A percentile compares a stretch with the other conserved stretches of the same genome.
Evolutionary conservation across 2,797 vertebrate species (phyloP).

Genomic region (Anas flavirostris): DNA sequence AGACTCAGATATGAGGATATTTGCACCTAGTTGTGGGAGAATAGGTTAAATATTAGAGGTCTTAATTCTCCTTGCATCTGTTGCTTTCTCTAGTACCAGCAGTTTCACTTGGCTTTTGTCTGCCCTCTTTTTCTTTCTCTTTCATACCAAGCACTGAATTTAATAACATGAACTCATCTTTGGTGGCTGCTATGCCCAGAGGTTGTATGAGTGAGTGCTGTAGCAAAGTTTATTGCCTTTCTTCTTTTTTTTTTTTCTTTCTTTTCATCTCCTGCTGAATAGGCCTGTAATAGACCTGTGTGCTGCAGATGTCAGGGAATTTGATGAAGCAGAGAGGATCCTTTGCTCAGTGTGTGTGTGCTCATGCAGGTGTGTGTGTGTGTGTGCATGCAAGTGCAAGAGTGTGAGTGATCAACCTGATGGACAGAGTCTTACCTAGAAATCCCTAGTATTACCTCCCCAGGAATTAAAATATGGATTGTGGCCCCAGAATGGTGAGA

Average conservation of each 20-base stretch:
- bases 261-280: neutral
- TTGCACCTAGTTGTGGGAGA: neutral
- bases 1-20: neutral
- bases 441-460: neutral
- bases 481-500: neutral
- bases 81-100: neutral
- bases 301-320: neutral
- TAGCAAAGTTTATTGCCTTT: neutral
- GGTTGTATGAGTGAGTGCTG: neutral
- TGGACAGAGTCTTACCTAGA: neutral
- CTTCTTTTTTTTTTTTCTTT: neutral
- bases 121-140: neutral
- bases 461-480: neutral
- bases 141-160: neutral
- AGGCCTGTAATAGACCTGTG: neutral
- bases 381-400: neutral
- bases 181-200: neutral
- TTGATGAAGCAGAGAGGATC: neutral
- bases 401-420: neutral
- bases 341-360: neutral
- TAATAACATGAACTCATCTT: constrained; percentile 14
- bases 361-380: no score
- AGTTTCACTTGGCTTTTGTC: neutral
- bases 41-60: neutral
- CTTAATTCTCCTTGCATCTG: neutral